Percentiles rank a stretch among this genome's conserved stretches.
Conservation (phyloP, 2,888 invertebrate genomes). For the Tenthredo livida region DNA sequence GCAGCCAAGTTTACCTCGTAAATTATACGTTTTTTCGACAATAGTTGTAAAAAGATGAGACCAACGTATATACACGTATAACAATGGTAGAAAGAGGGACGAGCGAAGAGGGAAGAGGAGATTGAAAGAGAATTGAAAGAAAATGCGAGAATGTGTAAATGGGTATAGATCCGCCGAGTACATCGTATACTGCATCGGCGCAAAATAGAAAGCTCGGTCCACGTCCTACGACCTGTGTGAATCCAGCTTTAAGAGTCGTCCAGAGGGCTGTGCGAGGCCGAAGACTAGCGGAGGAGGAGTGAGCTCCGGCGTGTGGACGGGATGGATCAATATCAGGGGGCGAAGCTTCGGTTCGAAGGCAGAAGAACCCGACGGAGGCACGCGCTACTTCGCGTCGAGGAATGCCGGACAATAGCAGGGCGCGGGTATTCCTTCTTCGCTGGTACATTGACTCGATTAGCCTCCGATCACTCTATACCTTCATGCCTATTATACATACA, state of each 20-base stretch:
- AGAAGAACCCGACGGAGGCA: slow-evolving; percentile 57
- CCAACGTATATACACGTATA: neutral
- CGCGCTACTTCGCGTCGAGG: slow-evolving; percentile 48
- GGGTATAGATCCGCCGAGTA: neutral
- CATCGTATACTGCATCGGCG: neutral
- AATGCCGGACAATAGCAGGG: slow-evolving; percentile 33
- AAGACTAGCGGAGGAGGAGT: slow-evolving; percentile 42
- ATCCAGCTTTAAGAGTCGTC: slow-evolving; percentile 42
- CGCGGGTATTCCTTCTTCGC: slow-evolving; percentile 20
- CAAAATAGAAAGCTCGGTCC: neutral
- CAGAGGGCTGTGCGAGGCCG: slow-evolving; percentile 43
- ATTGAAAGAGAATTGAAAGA: neutral
- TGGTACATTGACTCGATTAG: slow-evolving; percentile 40
- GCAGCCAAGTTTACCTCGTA: neutral
- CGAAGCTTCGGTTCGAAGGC: slow-evolving; percentile 64
- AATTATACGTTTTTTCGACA: neutral
- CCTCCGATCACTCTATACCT: slow-evolving; percentile 12
- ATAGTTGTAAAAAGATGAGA: neutral
- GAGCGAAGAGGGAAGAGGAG: neutral
- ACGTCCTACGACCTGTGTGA: slow-evolving; percentile 31
- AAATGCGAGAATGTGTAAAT: neutral
- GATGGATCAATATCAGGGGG: slow-evolving; percentile 72
- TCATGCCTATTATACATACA: neutral
- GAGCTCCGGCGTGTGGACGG: slow-evolving; percentile 63
- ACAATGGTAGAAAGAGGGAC: neutral